Conservation (phyloP, 2,113 vertebrate species). For the Acrocephalus arundinaceus region DNA sequence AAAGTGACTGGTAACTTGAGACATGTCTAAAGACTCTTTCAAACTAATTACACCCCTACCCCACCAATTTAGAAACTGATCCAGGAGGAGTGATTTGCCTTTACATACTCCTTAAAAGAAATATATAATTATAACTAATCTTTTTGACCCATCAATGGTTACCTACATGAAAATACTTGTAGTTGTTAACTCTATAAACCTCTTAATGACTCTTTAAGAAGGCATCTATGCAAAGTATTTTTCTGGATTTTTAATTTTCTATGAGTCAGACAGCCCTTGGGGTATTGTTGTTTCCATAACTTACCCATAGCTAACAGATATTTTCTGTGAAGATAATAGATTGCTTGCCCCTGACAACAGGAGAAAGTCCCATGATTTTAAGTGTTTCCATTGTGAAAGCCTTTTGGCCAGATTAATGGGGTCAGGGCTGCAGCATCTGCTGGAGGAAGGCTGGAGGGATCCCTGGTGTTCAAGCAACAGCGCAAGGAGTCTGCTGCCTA, state of each 20-base stretch:
- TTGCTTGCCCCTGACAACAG: not conserved
- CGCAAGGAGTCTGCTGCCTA: not conserved
- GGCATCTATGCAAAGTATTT: not conserved
- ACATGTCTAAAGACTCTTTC: not conserved
- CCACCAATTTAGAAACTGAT: not conserved
- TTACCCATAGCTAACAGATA: not conserved
- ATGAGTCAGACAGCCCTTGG: not conserved
- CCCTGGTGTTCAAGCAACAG: not conserved
- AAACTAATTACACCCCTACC: not conserved
- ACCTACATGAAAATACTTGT: not conserved
- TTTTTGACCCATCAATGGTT: not conserved
- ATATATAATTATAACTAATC: not conserved
- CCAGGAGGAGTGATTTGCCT: not conserved
- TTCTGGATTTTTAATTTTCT: not conserved
- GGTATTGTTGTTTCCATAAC: not conserved
- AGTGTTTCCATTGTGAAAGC: not conserved
- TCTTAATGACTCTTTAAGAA: not conserved
- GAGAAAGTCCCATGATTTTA: not conserved
- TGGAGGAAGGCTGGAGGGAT: not conserved
- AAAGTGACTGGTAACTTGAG: not conserved
- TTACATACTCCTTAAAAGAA: not conserved
- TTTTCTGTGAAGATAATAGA: not conserved
- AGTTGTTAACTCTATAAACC: not conserved
- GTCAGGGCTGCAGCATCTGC: not conserved
- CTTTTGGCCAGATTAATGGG: not conserved